phyloP scores from a whole-genome alignment of 1,140 invertebrate genomes.

The Penaeus indicus region DNA sequence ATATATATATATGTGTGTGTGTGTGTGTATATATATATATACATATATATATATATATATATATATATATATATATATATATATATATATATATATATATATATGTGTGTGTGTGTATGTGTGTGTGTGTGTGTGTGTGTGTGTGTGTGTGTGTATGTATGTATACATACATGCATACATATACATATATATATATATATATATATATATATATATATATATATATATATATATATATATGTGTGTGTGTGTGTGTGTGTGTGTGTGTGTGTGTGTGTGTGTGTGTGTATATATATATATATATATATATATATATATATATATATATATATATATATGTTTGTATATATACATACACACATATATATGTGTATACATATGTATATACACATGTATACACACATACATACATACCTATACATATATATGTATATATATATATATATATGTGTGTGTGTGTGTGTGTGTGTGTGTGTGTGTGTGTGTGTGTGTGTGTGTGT shows the following conservation, averaged over 20 bases:
- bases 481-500: neutral
- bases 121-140: slow-evolving; percentile 5
- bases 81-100: slow-evolving; percentile 27
- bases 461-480: neutral
- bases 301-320: no score
- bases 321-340: no score
- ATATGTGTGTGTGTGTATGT: slow-evolving; percentile 29
- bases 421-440: slow-evolving; percentile 23
- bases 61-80: slow-evolving; percentile 29
- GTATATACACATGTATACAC: neutral
- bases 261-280: neutral
- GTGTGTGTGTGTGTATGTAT: neutral
- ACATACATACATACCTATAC: neutral
- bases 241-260: neutral
- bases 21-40: slow-evolving; percentile 5
- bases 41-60: slow-evolving; percentile 2
- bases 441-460: slow-evolving; percentile 19
- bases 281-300: no score
- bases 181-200: no score
- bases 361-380: slow-evolving; percentile 6
- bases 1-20: slow-evolving; percentile 21
- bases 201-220: neutral
- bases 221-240: no score
- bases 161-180: no score
- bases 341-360: neutral